Evolutionary conservation across 2,797 vertebrate genomes (phyloP).

Genomic region (Gymnothorax javanicus): DNA sequence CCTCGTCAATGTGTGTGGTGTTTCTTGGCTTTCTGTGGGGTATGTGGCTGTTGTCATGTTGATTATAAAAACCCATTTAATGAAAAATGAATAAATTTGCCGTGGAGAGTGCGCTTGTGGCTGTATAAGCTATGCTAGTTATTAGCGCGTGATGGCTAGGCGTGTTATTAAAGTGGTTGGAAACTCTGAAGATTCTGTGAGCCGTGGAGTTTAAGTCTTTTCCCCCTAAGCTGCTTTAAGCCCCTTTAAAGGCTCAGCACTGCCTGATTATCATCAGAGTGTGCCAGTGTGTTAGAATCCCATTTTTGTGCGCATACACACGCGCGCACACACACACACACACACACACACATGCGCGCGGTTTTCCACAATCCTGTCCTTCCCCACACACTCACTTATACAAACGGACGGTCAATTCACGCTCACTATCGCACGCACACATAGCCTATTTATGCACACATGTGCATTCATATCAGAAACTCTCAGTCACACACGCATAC

Average conservation of each 20-base stretch:
- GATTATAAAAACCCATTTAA: not conserved
- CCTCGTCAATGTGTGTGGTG: not conserved
- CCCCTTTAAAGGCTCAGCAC: not conserved
- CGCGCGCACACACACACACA: too few species aligned
- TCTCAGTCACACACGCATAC: too few species aligned
- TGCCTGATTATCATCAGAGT: not conserved
- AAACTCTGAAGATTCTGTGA: not conserved
- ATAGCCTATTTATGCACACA: too few species aligned
- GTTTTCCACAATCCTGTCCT: too few species aligned
- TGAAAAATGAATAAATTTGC: not conserved
- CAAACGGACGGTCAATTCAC: too few species aligned
- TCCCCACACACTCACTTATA: too few species aligned
- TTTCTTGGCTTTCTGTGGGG: not conserved
- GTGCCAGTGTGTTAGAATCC: not conserved
- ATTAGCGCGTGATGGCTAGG: not conserved
- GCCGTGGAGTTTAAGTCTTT: not conserved
- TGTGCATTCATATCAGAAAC: too few species aligned
- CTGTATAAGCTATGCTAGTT: not conserved
- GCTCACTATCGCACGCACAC: too few species aligned
- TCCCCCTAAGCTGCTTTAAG: constrained; percentile 14
- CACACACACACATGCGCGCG: too few species aligned
- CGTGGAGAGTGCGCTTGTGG: not conserved
- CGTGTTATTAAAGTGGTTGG: not conserved
- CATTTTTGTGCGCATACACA: not conserved
- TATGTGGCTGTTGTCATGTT: not conserved